Base-by-base conservation (phyloP, 2,797 vertebrate genomes). In the Paramormyrops hopkinsi region DNA sequence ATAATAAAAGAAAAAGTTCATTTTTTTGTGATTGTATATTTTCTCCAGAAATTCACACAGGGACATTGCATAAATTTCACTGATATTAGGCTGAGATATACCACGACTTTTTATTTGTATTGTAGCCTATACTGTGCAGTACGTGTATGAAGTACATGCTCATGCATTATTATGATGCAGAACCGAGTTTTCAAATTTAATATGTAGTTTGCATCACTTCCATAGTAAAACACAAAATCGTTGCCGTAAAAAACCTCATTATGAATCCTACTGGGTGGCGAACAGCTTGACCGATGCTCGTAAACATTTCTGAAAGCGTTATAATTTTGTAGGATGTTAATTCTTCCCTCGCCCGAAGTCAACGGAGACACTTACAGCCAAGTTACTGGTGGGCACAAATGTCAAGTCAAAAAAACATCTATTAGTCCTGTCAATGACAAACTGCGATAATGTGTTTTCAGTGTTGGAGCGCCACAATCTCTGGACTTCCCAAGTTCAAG, bases 201-300 rank as follows among this genome's bases (percentile, higher is more conserved):
- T 73, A 17, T 37, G 65, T 37, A 37, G 76, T 82, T 44, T 82
- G 37, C 76, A 41, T 46, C 76, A 41, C 76, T n/a, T 46, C 6
- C 76, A 82, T 82, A 82, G 76, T 82, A 82, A 82, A 82, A 82
- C 33, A 19, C 76, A 82, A 82, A 46, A 82, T 82, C 76, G 19
- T 41, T 19, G 76, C 76, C 76, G 76, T 82, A 82, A 82, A 76
- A 73, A 82, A 82, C 0, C 76, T 82, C 76, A 82, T 82, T 82
- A 82, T 46, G 41, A 41, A 82, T 82, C 37, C 76, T 82, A 46
- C 41, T 82, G 76, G 37, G 76, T 46, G 37, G 41, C 2, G 76
- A 82, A 46, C 76, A 82, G 76, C 76, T 82, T 85, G 82, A 48
- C 44, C 44, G 48, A 85, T 85, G 82, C 48, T 85, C 48, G 82